Evolutionary conservation across 2,888 invertebrate genomes (phyloP), one percentile per base, ranked within the genome.

Genomic region (Xestobium rufovillosum): DNA sequence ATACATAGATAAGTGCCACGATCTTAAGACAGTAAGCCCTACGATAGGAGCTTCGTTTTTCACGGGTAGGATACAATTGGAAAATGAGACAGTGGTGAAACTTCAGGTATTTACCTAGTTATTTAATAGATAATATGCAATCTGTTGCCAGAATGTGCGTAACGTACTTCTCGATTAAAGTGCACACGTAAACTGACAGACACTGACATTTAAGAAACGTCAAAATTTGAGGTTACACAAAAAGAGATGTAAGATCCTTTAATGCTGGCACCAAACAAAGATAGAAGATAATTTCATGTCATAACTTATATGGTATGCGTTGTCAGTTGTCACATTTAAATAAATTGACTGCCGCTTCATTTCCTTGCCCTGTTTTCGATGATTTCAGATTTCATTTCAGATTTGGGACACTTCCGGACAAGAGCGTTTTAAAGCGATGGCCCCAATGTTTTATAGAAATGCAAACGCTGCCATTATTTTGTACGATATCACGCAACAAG

Each of bases 381-480:
- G 27, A 36, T 40, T 13, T 16, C 15, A 36, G 42, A 43, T 66
- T 35, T 59, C 59, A 42, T 53, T 67, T 3, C 65, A 87, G 79
- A 80, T 89, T 3, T 89, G 89, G 89, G 89, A 89, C 63, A 89
- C 89, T 1, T 88, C 89, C 0, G 89, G 89, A 0, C 87, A 89
- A 59, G 89, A 89, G 63, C 63, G 88, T 32, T 94, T 90, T 61
- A 75, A 85, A 41, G 83, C 92, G 0, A 91, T 94, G 81, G 89
- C 90, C 0, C 92, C 94, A 4, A 89, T 92, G 88, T 94, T 92
- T 61, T 94, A 94, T 60, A 71, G 92, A 34, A 90, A 89, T 58
- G 85, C 91, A 0, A 90, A 89, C 61, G 90, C 88, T 0, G 92
- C 92, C 0, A 71, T 92, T 31, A 67, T 92, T 31, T 82, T 91